Conservation (phyloP, 2,888 invertebrate genomes). For the Zelleria hepariella region DNA sequence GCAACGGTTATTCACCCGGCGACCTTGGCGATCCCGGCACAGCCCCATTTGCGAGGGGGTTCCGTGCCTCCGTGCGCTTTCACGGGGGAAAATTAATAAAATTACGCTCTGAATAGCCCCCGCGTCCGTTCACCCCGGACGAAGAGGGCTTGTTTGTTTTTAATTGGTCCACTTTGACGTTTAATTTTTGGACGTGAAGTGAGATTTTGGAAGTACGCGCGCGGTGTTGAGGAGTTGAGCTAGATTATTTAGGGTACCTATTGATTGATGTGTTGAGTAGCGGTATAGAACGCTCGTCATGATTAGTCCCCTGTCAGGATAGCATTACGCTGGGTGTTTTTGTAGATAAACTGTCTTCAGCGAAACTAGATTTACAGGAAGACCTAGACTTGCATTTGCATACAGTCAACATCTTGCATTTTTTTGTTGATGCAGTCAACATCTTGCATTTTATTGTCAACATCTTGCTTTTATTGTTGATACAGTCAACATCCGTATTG, state of each 20-base stretch:
- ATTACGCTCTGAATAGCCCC: background rate
- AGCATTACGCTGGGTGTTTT: no score
- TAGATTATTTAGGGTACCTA: background rate
- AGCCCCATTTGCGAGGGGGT: slow-evolving; percentile 3
- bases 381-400: no score
- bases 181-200: background rate
- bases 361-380: no score
- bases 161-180: background rate
- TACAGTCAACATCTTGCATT: no score
- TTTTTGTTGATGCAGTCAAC: no score
- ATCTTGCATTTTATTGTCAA: no score
- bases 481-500: no score
- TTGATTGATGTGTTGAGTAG: background rate
- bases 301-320: background rate
- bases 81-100: slow-evolving; percentile 6
- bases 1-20: slow-evolving; percentile 32
- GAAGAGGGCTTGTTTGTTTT: background rate
- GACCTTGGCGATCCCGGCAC: slow-evolving; percentile 23
- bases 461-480: no score
- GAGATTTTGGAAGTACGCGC: background rate
- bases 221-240: no score
- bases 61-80: slow-evolving; percentile 1
- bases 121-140: slow-evolving; percentile 9
- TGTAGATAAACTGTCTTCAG: no score
- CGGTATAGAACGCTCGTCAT: background rate